These are phyloP conservation scores for Asbolus verrucosus DNA, from an alignment of 1,140 invertebrate species.

Conservation along the genomic window DNA sequence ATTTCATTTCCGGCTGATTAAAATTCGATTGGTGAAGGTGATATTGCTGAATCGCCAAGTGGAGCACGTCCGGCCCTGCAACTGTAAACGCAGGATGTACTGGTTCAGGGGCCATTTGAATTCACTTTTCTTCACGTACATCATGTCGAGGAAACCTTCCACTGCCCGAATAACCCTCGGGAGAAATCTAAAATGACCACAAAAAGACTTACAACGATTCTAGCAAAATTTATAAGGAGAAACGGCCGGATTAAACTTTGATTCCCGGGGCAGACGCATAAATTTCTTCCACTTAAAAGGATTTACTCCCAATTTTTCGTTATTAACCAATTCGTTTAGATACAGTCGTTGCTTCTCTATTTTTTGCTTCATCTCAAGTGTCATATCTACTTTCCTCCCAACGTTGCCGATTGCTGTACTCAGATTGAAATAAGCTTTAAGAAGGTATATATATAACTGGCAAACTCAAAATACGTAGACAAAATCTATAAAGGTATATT, in stretches of 20 bases:
- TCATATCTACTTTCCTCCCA: too few relatives aligned
- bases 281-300: conserved; percentile 8
- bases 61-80: conserved; percentile 40
- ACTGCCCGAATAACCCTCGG: conserved; percentile 50
- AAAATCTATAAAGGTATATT: too few relatives aligned
- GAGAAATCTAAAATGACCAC: conserved; percentile 58
- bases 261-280: conserved; percentile 28
- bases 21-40: conserved; percentile 6
- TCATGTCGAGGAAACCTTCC: conserved; percentile 53
- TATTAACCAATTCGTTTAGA: conserved; percentile 13
- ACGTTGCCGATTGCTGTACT: too few relatives aligned
- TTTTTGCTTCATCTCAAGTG: too few relatives aligned
- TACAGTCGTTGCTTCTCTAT: too few relatives aligned
- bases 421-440: too few relatives aligned
- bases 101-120: conserved; percentile 52
- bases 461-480: too few relatives aligned
- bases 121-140: conserved; percentile 56
- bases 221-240: conserved; percentile 44
- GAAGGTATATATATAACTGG: too few relatives aligned
- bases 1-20: conserved; percentile 26
- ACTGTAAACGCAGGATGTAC: conserved; percentile 1
- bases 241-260: conserved; percentile 49
- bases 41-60: conserved; percentile 13
- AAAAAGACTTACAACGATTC: conserved; percentile 52
- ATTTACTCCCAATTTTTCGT: background rate